phyloP scores from a whole-genome alignment of 2,797 vertebrate genomes.

The Clarias laeviceps region DNA sequence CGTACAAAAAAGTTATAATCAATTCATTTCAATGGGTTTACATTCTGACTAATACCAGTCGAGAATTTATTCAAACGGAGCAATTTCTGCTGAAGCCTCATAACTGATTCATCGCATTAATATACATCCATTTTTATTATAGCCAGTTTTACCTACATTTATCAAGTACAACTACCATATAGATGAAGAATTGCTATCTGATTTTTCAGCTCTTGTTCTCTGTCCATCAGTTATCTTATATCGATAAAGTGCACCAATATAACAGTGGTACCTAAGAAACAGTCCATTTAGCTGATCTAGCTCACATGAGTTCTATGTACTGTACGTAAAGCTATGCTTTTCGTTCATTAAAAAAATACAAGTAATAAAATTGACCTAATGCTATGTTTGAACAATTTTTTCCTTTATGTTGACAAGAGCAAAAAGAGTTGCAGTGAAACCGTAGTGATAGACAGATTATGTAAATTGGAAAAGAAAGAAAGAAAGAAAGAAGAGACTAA shows the following conservation, averaged over 20 bases:
- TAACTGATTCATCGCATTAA: neutral
- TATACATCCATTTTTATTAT: neutral
- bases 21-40: neutral
- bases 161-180: neutral
- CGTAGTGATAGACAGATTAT: neutral
- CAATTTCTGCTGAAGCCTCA: neutral
- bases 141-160: neutral
- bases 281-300: neutral
- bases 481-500: neutral
- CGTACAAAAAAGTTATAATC: neutral
- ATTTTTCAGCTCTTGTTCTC: neutral
- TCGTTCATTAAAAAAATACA: neutral
- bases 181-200: neutral
- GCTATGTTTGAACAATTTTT: neutral
- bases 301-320: neutral
- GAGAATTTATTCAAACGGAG: neutral
- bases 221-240: neutral
- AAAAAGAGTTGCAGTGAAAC: neutral
- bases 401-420: neutral
- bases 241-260: neutral
- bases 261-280: neutral
- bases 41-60: neutral
- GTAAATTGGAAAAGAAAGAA: neutral
- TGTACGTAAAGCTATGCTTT: neutral
- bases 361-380: conserved; percentile 25